phyloP scores from a whole-genome alignment of 2,113 vertebrate genomes.

The Oncorhynchus nerka region DNA sequence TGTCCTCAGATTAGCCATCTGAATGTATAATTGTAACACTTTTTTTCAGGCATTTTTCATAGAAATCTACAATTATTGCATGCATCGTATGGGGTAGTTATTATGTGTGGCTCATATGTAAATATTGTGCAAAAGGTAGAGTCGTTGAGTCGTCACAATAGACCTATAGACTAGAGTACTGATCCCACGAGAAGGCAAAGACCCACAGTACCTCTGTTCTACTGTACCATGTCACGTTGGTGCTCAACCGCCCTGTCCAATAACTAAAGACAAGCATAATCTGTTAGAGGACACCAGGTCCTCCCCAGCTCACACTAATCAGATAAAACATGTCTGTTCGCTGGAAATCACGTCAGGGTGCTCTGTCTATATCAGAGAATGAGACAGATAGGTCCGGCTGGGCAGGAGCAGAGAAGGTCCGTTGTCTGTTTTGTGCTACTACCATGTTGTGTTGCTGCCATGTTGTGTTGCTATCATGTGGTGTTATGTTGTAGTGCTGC shows the following conservation, averaged over 20 bases:
- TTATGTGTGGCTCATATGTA: too few species aligned
- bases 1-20: slow-evolving; percentile 41
- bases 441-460: too few species aligned
- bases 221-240: slow-evolving; percentile 14
- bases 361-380: slow-evolving; percentile 28
- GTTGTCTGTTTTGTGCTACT: slow-evolving; percentile 11
- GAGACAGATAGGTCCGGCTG: slow-evolving; percentile 44
- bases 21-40: slow-evolving; percentile 14
- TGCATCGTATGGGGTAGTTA: too few species aligned
- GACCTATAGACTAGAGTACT: neutral
- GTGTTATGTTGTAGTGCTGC: too few species aligned
- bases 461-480: too few species aligned
- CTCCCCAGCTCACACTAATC: slow-evolving; percentile 45
- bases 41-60: too few species aligned
- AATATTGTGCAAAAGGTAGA: too few species aligned
- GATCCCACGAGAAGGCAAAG: neutral
- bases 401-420: slow-evolving; percentile 31
- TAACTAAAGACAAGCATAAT: slow-evolving; percentile 38
- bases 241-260: slow-evolving; percentile 17
- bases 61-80: too few species aligned
- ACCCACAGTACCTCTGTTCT: slow-evolving; percentile 1
- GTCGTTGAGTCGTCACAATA: too few species aligned
- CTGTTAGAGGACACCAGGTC: slow-evolving; percentile 34
- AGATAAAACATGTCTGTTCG: slow-evolving; percentile 52
- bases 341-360: slow-evolving; percentile 38